Percentiles rank a stretch among this genome's conserved stretches.
Conservation (phyloP, 2,797 vertebrate genomes). For the Podarcis lilfordi region DNA sequence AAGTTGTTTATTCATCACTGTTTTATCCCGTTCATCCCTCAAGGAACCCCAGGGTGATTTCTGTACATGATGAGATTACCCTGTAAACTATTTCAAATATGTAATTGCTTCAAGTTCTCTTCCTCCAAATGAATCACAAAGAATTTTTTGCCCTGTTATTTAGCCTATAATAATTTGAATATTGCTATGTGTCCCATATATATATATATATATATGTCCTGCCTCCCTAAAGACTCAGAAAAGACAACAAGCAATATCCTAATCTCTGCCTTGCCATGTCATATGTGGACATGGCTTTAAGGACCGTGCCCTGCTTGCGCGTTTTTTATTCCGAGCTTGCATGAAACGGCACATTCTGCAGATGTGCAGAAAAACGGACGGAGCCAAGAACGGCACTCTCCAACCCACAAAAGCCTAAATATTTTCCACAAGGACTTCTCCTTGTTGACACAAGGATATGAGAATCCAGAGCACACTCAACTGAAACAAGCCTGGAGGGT, state of each 20-base stretch:
- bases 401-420: not conserved
- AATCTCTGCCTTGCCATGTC: not conserved
- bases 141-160: not conserved
- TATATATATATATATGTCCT: not conserved
- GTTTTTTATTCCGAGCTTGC: not conserved
- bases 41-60: not conserved
- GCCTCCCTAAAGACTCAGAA: not conserved
- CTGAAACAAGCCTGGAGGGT: not conserved
- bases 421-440: not conserved
- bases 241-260: not conserved
- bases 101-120: not conserved
- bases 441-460: not conserved
- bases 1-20: not conserved
- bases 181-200: not conserved
- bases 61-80: not conserved
- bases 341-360: not conserved
- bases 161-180: not conserved
- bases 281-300: not conserved
- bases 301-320: not conserved
- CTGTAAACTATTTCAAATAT: not conserved
- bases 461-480: not conserved
- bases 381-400: not conserved
- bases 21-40: not conserved
- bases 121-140: not conserved
- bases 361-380: not conserved